These are phyloP conservation scores for Turritopsis dohrnii DNA, from an alignment of 30 jellyfish, hydroid and myxozoan species.

Conservation along the genomic window DNA sequence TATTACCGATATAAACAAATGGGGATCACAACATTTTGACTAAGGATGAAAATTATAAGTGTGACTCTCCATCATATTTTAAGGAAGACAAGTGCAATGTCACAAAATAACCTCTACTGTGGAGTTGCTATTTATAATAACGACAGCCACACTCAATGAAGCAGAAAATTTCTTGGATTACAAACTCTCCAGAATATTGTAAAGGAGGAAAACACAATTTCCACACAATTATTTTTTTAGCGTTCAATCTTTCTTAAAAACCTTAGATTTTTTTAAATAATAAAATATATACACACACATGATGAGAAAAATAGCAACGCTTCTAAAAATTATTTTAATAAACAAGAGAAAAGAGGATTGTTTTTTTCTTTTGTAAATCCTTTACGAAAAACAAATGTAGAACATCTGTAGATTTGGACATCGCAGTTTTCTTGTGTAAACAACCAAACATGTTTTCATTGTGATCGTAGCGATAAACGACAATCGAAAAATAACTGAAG, in stretches of 20 bases:
- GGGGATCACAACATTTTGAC: not conserved
- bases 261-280: not conserved
- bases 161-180: not conserved
- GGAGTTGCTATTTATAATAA: not conserved
- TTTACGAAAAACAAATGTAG: not conserved
- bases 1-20: not conserved
- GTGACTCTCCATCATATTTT: not conserved
- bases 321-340: not conserved
- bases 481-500: not conserved
- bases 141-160: not conserved
- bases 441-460: not conserved
- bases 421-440: not conserved
- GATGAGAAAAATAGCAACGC: not conserved
- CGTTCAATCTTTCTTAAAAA: not conserved
- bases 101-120: not conserved
- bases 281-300: not conserved
- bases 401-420: not conserved
- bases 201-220: not conserved
- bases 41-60: not conserved
- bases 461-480: not conserved
- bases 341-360: not conserved
- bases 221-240: not conserved
- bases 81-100: no score
- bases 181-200: not conserved
- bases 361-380: no score